Base-by-base conservation (phyloP, 1,140 invertebrate genomes). In the Pogonognathellus flavescens region DNA sequence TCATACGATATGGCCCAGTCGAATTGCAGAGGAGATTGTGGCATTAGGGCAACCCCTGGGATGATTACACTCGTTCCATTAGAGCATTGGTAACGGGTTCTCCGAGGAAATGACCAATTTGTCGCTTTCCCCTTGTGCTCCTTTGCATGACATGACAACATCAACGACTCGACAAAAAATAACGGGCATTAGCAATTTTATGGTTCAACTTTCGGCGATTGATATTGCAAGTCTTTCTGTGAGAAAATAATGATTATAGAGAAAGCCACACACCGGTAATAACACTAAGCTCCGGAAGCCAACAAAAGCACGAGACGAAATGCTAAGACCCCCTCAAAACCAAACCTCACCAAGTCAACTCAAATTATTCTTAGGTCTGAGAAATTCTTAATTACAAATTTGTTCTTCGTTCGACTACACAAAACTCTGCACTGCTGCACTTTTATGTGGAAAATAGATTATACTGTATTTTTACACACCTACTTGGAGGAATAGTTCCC, bases 71-170 rank as follows among this genome's bases (percentile, higher is more conserved):
- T 85, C 25, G 66, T 84, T 84, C 84, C 84, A 84, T 84, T 84
- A 84, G 66, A 55, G 41, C 70, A 76, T 72, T 72, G 80, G 80
- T 81, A 81, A 81, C 80, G 80, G 81, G 57, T 53, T 84, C 83
- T 84, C 70, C 22, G 72, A 80, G 82, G 85, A 86, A 86, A 86
- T 86, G 85, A 83, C 25, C 85, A 86, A 86, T 86, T 86, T 86
- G 85, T 86, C 82, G 52, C 81, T 83, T 82, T 59, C 41, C 55
- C 80, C 72, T 57, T 50, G 16, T 9, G 49, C 81, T 86, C 53
- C 82, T 86, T 86, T 86, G 85, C 85, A 86, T 86, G 85, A 83
- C 85, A 86, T 83, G 85, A 83, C 52, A 83, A 83, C 85, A 86
- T 86, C 62, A 86, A 86, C 80, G 50, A 70, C 50, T 59, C 14